phyloP scores from a whole-genome alignment of 2,888 invertebrate species.

The Hymenopus coronatus region DNA sequence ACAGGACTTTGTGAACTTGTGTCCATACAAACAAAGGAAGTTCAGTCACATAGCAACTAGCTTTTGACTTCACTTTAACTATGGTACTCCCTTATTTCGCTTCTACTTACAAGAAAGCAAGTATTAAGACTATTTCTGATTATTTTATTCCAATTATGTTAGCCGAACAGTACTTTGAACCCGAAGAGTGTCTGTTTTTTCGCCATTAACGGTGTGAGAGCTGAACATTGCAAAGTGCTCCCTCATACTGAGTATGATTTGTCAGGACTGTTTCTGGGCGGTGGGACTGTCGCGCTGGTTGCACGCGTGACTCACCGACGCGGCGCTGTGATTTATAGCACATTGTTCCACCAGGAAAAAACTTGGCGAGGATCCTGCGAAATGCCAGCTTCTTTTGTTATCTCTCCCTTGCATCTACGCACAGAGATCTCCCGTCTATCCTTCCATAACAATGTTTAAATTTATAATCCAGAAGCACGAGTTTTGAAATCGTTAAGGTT shows the following conservation, averaged over 20 bases:
- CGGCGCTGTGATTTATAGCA: neutral
- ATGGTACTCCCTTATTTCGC: no score
- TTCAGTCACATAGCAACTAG: no score
- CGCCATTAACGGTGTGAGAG: neutral
- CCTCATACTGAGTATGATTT: neutral
- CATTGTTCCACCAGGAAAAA: neutral
- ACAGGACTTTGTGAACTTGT: no score
- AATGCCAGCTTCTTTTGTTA: neutral
- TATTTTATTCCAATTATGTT: no score
- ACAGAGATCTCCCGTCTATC: neutral
- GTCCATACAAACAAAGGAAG: no score
- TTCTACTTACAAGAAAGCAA: no score
- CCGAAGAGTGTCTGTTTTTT: neutral
- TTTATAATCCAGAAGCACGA: no score
- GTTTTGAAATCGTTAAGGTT: no score
- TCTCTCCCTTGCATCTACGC: neutral
- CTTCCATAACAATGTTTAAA: no score
- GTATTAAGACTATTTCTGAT: no score
- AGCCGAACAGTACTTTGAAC: no score
- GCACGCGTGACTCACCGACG: neutral
- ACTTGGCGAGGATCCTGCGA: neutral
- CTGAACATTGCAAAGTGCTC: neutral
- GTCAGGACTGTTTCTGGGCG: neutral
- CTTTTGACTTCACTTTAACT: no score
- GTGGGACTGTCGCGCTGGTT: neutral